Conservation (phyloP, 2,113 vertebrate genomes). For the Petroica traversi region DNA sequence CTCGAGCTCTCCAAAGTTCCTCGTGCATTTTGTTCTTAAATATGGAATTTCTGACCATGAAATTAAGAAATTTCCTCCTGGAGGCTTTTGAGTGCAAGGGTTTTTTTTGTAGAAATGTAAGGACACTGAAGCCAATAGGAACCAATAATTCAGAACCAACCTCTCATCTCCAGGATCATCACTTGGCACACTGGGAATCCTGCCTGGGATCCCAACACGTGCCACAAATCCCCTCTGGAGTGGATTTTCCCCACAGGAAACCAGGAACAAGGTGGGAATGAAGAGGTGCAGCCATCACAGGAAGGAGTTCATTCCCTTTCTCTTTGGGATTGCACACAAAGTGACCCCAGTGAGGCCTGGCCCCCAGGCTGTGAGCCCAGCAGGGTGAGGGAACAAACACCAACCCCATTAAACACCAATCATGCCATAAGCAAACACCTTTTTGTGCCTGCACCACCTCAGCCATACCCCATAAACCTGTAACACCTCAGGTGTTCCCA, state of each 20-base stretch:
- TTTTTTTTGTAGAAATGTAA: no score
- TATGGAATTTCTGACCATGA: neutral
- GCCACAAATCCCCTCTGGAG: neutral
- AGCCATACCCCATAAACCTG: neutral
- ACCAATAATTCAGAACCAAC: rapidly evolving
- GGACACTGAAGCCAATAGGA: neutral
- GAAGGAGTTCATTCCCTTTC: neutral
- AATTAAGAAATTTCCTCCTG: neutral
- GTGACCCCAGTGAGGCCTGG: neutral
- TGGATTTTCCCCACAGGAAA: neutral
- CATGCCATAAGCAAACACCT: neutral
- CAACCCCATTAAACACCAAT: neutral
- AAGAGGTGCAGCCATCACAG: rapidly evolving
- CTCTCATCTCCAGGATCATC: no score
- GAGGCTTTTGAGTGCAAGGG: neutral
- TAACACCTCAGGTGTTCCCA: neutral
- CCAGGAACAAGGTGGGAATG: neutral
- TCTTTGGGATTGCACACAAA: neutral
- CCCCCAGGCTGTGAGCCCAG: neutral
- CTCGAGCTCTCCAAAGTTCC: neutral
- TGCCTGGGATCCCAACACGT: rapidly evolving
- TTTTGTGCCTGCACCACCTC: neutral
- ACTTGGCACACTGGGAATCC: neutral
- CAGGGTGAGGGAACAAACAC: neutral
- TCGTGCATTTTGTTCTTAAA: neutral